A percentile compares a stretch with the other conserved stretches of the same genome.
phyloP scores from a whole-genome alignment of 2,888 invertebrate species.

The Liopterus haemorrhoidalis region DNA sequence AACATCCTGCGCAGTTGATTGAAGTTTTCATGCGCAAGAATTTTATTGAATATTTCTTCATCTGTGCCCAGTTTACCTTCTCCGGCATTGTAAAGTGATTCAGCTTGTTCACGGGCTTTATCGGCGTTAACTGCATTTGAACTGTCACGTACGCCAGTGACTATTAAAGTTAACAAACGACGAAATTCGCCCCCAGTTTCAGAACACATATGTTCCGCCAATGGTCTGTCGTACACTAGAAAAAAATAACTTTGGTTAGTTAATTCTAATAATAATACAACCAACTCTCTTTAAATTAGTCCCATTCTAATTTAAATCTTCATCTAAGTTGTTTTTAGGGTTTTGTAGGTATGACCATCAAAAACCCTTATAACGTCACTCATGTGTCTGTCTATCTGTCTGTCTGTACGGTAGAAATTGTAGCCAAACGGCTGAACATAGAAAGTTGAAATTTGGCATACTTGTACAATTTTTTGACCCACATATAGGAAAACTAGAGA shows the following conservation, averaged over 20 bases:
- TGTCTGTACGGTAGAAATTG: too few relatives aligned
- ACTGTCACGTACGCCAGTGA: constrained; percentile 62
- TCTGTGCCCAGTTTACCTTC: constrained; percentile 68
- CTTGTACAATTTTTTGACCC: too few relatives aligned
- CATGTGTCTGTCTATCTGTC: too few relatives aligned
- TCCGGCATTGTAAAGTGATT: constrained; percentile 63
- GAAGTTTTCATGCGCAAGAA: constrained; percentile 69
- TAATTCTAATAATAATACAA: background rate
- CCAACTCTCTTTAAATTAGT: too few relatives aligned
- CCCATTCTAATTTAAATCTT: too few relatives aligned
- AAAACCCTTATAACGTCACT: too few relatives aligned
- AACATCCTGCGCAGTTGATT: constrained; percentile 63
- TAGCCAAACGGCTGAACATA: too few relatives aligned
- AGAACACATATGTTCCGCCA: constrained; percentile 68
- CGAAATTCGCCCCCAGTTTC: constrained; percentile 76
- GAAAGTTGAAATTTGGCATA: too few relatives aligned
- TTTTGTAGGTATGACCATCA: too few relatives aligned
- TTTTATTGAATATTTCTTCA: constrained; percentile 65
- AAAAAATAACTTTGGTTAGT: constrained; percentile 16
- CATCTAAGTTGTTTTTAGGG: too few relatives aligned
- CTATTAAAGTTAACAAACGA: constrained; percentile 65
- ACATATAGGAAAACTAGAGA: too few relatives aligned
- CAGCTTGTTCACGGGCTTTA: constrained; percentile 67
- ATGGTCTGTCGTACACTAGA: constrained; percentile 59
- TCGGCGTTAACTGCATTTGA: constrained; percentile 56